These are phyloP conservation scores for Clarias pachynema DNA, from an alignment of 2,797 vertebrate genomes.

Conservation along the genomic window DNA sequence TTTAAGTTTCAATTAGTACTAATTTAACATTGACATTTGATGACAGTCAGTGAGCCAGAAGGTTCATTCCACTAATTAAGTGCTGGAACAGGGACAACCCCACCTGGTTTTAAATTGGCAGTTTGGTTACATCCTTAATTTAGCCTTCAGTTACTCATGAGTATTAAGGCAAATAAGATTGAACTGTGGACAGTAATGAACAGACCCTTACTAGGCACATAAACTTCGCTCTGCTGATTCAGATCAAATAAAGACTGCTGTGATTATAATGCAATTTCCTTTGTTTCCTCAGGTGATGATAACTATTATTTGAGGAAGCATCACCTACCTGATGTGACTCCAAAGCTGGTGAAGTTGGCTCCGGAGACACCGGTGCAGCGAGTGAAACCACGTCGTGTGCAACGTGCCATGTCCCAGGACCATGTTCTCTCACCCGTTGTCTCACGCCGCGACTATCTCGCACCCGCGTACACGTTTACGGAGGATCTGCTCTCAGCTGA, in stretches of 20 bases:
- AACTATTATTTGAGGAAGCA: slow-evolving; percentile 91
- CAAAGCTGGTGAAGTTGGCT: slow-evolving; percentile 78
- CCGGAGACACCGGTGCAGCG: slow-evolving; percentile 62
- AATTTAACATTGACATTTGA: not conserved
- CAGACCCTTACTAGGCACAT: not conserved
- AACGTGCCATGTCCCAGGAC: slow-evolving; percentile 82
- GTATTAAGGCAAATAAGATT: not conserved
- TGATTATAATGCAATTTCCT: not conserved
- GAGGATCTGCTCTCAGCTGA: slow-evolving; percentile 92
- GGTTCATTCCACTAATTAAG: not conserved
- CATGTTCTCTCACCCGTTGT: slow-evolving; percentile 79
- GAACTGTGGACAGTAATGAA: not conserved
- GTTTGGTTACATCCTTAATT: not conserved
- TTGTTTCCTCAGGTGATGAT: slow-evolving; percentile 80
- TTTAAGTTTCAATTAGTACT: not conserved
- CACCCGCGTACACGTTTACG: slow-evolving; percentile 75
- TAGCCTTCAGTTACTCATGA: not conserved
- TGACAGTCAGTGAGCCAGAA: not conserved
- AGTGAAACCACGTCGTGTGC: slow-evolving; percentile 75
- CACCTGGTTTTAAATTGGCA: too few relatives aligned
- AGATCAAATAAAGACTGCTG: not conserved
- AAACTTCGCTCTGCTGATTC: not conserved
- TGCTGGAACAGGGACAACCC: not conserved
- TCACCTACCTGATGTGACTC: slow-evolving; percentile 84
- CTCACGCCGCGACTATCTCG: slow-evolving; percentile 77